Base-by-base conservation (phyloP, 37 sponge, comb jelly and placozoan genomes). In the Eunapius fragilis region DNA sequence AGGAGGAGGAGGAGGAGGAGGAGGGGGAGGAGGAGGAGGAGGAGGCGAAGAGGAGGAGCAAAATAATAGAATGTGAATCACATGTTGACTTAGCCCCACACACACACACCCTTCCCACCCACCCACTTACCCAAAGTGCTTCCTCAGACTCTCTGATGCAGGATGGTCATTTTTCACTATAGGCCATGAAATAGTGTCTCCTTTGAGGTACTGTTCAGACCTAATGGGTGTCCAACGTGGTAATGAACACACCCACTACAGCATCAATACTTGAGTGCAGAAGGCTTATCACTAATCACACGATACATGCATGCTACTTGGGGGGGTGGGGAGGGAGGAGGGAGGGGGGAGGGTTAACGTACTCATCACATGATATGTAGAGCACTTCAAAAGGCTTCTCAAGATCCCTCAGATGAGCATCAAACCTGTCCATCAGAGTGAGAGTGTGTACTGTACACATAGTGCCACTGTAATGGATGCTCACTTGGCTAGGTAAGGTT, bases 351-450 rank as follows among this genome's bases (percentile, higher is more conserved):
- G 25, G 23, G 27, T 31, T 50, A 35, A 91, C 92, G 69, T 74
- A 94, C 95, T 94, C 78, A 77, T 94, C 95, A 86, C 92, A 91
- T 9, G 92, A 91, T 10, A 94, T 83, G 75, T 91, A 94, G n/a
- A 94, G 32, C 26, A 94, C 24, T 49, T 91, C 86, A 86, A 94
- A 94, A 4, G 72, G 25, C 67, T 76, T 84, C 25, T 74, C 78
- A n/a, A 89, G 85, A 77, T 94, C 78, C 72, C 88, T 94, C 81
- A 94, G 58, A 22, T 82, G 67, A 25, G 81, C 75, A 71, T 94
- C 89, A 69, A 94, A 94, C 78, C 94, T 94, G 77, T 38, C 12
- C 70, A 72, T 25, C 31, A 82, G 24, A 31, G 34, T 6, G 72
- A n/a, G n/a, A n/a, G n/a, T n/a, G n/a, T n/a, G n/a, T n/a, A n/a